Evolutionary conservation across 2,113 vertebrate genomes (phyloP).

Genomic region (Typhlomys cinereus): DNA sequence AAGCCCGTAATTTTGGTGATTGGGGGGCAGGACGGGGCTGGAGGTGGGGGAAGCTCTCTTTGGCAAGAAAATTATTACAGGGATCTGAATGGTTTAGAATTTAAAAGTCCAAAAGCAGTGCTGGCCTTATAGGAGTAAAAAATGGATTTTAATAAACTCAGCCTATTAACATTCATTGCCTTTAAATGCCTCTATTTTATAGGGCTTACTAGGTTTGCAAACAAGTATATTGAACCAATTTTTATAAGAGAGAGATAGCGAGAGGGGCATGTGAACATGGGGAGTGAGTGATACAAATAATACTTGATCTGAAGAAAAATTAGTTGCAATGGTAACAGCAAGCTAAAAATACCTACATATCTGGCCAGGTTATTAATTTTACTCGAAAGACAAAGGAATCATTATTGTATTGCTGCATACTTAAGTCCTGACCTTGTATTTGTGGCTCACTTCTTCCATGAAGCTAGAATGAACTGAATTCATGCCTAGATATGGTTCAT

Average conservation of each 20-base stretch:
- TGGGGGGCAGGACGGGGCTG: no score
- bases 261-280: background rate
- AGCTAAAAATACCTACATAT: conserved; percentile 66
- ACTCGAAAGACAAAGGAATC: conserved; percentile 61
- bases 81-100: conserved; percentile 67
- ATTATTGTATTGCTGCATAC: conserved; percentile 39
- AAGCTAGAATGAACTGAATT: background rate
- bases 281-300: background rate
- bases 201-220: conserved; percentile 57
- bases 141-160: conserved; percentile 73
- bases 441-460: conserved; percentile 38
- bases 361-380: conserved; percentile 66
- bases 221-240: background rate
- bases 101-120: conserved; percentile 66
- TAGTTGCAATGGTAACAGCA: conserved; percentile 40
- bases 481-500: background rate
- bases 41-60: conserved; percentile 59
- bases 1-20: conserved; percentile 69
- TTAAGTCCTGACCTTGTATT: conserved; percentile 61
- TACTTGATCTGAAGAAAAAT: conserved; percentile 38
- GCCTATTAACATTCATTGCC: conserved; percentile 65
- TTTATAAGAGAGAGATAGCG: no score
- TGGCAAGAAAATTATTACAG: conserved; percentile 66
- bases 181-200: conserved; percentile 69
- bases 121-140: conserved; percentile 61